A percentile compares a stretch with the other conserved stretches of the same genome.
phyloP scores from a whole-genome alignment of 2,113 vertebrate genomes.

The Gymnarchus niloticus region DNA sequence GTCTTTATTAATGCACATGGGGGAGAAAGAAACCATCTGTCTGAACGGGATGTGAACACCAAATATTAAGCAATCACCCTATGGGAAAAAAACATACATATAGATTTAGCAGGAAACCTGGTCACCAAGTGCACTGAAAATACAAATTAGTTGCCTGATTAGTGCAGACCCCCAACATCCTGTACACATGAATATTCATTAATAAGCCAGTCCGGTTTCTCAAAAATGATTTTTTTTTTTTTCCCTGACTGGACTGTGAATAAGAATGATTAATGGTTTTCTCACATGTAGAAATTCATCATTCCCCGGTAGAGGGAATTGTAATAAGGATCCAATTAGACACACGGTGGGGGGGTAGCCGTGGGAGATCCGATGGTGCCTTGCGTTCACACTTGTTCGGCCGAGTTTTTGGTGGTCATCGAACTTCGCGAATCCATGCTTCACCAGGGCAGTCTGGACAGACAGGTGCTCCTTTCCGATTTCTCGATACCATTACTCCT shows the following conservation, averaged over 20 bases:
- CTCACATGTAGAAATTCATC: slow-evolving; percentile 71
- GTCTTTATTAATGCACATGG: not conserved
- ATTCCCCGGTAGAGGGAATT: slow-evolving; percentile 57
- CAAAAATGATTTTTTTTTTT: slow-evolving; percentile 53
- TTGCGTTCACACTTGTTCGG: slow-evolving; percentile 11
- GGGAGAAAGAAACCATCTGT: not conserved
- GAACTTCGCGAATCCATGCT: not conserved
- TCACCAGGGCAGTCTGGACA: not conserved
- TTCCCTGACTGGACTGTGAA: slow-evolving; percentile 63
- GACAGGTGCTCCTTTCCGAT: not conserved
- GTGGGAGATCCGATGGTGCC: slow-evolving; percentile 17
- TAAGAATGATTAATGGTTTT: slow-evolving; percentile 77
- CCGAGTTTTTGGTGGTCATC: not conserved
- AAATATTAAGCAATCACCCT: not conserved
- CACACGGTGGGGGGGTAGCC: slow-evolving; percentile 56
- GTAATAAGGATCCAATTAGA: slow-evolving; percentile 79
- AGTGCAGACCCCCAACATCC: slow-evolving; percentile 73
- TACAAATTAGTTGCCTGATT: slow-evolving; percentile 75
- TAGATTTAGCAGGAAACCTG: slow-evolving; percentile 34
- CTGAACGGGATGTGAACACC: not conserved
- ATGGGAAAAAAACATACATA: not conserved
- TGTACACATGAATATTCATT: slow-evolving; percentile 73
- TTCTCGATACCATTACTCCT: not conserved
- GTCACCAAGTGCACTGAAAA: slow-evolving; percentile 65
- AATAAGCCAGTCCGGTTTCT: slow-evolving; percentile 42